Conservation (phyloP, 1,140 invertebrate species). For the Bombus impatiens region DNA sequence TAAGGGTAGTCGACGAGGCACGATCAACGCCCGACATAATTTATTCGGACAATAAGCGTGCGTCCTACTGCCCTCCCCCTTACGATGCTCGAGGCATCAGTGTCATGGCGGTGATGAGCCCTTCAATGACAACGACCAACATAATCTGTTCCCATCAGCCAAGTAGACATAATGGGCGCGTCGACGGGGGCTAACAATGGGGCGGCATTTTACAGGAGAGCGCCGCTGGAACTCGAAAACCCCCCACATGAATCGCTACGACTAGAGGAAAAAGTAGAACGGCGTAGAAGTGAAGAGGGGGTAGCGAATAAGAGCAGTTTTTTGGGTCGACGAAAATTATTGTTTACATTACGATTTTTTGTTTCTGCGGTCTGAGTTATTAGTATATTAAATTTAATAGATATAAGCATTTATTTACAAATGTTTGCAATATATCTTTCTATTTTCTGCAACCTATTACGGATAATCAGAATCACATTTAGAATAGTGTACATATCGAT, state of each 20-base stretch:
- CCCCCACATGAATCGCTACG: conserved; percentile 18
- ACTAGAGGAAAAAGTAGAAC: conserved; percentile 2
- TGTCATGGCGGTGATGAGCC: conserved; percentile 80
- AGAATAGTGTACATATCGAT: no score
- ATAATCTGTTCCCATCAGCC: conserved; percentile 82
- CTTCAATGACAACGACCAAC: conserved; percentile 81
- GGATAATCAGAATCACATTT: no score
- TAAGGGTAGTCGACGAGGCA: conserved; percentile 30
- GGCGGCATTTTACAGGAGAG: conserved; percentile 74
- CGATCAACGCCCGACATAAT: conserved; percentile 66
- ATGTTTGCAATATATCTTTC: no score
- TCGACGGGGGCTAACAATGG: conserved; percentile 77
- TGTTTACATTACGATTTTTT: neutral
- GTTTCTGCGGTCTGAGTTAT: neutral
- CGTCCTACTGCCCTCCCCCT: conserved; percentile 38
- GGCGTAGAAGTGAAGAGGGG: conserved; percentile 9
- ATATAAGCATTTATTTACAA: no score
- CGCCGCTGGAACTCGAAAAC: conserved; percentile 66
- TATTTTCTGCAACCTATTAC: no score
- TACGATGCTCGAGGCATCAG: conserved; percentile 70
- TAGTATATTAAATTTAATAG: no score
- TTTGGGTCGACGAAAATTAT: conserved; percentile 22
- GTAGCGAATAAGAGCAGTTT: neutral
- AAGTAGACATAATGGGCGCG: conserved; percentile 79
- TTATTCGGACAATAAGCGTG: conserved; percentile 74